phyloP scores from a whole-genome alignment of 2,797 vertebrate species.

The Propithecus deckenii region DNA sequence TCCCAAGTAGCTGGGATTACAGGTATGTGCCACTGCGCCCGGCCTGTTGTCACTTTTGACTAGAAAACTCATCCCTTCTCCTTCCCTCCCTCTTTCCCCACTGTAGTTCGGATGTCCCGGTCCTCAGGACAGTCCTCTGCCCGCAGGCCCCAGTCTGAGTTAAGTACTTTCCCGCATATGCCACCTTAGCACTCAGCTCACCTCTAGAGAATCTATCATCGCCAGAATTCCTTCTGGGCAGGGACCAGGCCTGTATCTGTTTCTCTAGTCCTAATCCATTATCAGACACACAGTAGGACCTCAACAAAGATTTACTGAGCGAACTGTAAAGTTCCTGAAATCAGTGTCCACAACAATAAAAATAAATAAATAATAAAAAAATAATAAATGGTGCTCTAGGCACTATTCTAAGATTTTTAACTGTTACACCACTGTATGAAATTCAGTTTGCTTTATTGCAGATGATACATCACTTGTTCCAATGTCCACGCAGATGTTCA shows the following conservation, averaged over 20 bases:
- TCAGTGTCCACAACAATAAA: not conserved
- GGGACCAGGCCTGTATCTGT: not conserved
- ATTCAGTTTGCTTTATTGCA: not conserved
- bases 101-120: not conserved
- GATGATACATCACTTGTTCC: not conserved
- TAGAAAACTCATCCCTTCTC: not conserved
- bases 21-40: too few relatives aligned
- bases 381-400: not conserved
- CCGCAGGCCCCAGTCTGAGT: not conserved
- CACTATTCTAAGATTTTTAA: not conserved
- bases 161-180: not conserved
- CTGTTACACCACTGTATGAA: not conserved
- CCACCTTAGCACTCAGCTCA: not conserved
- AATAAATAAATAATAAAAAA: not conserved
- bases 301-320: not conserved
- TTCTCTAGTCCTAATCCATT: not conserved
- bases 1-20: not conserved
- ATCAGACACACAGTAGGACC: not conserved
- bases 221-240: not conserved
- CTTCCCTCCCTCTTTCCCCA: not conserved
- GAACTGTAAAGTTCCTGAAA: not conserved
- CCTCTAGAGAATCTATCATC: not conserved
- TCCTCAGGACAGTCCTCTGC: not conserved
- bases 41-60: not conserved
- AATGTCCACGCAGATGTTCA: not conserved